phyloP scores from a whole-genome alignment of 92 coral and sea anemone species.

The Palythoa grandis region DNA sequence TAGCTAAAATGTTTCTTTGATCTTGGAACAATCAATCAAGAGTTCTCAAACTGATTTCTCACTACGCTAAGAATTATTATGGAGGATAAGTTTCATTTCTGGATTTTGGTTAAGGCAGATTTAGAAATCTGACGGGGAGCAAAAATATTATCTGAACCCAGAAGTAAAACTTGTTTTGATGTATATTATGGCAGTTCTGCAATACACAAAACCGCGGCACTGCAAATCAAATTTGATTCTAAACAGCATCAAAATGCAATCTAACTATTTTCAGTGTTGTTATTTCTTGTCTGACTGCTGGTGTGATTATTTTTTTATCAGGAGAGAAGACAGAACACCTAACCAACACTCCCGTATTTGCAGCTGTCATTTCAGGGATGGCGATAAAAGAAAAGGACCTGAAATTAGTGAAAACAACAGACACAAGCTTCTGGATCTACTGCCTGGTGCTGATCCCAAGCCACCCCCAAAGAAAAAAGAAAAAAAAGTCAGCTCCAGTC shows the following conservation, averaged over 20 bases:
- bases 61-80: neutral
- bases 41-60: neutral
- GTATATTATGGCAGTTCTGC: neutral
- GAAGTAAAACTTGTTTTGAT: neutral
- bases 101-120: neutral
- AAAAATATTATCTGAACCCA: neutral
- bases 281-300: conserved; percentile 4
- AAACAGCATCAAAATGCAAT: conserved; percentile 8
- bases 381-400: conserved; percentile 42
- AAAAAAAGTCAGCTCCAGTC: conserved; percentile 21
- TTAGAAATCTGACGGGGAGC: neutral
- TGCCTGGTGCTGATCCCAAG: conserved; percentile 2
- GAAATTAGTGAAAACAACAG: conserved; percentile 43
- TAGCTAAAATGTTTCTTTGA: neutral
- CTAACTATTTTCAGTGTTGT: conserved; percentile 7
- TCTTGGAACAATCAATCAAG: neutral
- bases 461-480: conserved; percentile 36
- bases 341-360: conserved; percentile 44
- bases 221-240: neutral
- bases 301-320: neutral
- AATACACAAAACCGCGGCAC: conserved; percentile 2
- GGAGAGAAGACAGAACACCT: conserved; percentile 53
- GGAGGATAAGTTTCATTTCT: neutral
- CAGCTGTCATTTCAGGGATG: conserved; percentile 63
- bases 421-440: conserved; percentile 16